phyloP scores from a whole-genome alignment of 1,140 invertebrate species.

The Plectrocnemia conspersa region DNA sequence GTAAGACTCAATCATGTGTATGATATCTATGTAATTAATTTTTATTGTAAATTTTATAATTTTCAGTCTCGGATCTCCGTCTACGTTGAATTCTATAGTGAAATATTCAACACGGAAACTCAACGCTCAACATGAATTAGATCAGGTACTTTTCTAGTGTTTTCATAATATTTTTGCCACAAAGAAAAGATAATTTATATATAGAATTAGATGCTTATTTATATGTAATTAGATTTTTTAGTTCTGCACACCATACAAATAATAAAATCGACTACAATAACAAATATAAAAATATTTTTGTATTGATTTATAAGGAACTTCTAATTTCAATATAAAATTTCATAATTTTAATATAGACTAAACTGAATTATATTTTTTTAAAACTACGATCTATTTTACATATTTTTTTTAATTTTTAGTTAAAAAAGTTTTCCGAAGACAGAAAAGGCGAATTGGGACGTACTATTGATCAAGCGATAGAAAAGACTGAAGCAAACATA shows the following conservation, averaged over 20 bases:
- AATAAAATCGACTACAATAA: too few relatives aligned
- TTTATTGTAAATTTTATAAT: constrained; percentile 9
- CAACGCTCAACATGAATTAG: constrained; percentile 68
- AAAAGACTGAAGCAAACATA: constrained; percentile 72
- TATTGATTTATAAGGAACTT: too few relatives aligned
- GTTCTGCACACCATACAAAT: too few relatives aligned
- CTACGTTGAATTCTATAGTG: constrained; percentile 68
- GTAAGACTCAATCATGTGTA: constrained; percentile 52
- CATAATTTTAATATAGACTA: background rate
- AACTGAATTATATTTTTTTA: too few relatives aligned
- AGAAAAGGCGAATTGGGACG: constrained; percentile 60
- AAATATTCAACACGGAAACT: constrained; percentile 64
- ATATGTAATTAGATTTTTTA: too few relatives aligned
- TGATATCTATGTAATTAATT: constrained; percentile 9
- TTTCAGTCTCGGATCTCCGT: constrained; percentile 66
- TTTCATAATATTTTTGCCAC: too few relatives aligned
- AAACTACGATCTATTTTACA: too few relatives aligned
- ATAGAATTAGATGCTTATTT: too few relatives aligned
- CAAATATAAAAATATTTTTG: too few relatives aligned
- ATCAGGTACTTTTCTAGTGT: constrained; percentile 65
- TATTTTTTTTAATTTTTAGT: constrained; percentile 46
- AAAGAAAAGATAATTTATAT: too few relatives aligned
- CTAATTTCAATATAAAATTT: too few relatives aligned
- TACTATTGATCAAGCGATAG: constrained; percentile 71
- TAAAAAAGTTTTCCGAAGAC: constrained; percentile 60